Evolutionary conservation across 1,140 invertebrate species (phyloP), one percentile per base, ranked within the genome.

Genomic region (Brachionus rubens): DNA sequence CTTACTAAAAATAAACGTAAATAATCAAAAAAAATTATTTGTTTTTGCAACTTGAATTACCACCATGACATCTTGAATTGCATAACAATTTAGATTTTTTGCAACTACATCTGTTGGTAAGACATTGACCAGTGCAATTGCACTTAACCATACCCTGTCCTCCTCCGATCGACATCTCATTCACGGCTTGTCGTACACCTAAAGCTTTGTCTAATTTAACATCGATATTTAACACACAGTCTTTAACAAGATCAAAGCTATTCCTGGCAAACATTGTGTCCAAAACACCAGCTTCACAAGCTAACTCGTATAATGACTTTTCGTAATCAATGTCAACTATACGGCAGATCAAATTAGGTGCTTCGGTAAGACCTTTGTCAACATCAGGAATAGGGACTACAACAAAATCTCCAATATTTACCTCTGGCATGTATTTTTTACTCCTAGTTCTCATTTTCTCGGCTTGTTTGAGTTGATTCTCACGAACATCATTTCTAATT

Each of bases 401-500:
- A 36, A 59, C 54, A 59, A 59, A 40, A 40, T 59, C 54, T 7
- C 54, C 54, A 36, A 59, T 59, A 30, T 59, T 33, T 30, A 33
- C 54, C n/a, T 59, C 54, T 21, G 54, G 54, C 14, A 59, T 14
- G 21, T 59, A 59, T 59, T 16, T 59, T 59, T 30, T 33, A 40
- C 54, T 59, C 24, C 54, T 59, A 40, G 28, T 36, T 14, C 54
- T n/a, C 54, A 59, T 59, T 16, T 12, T 59, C n/a, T 59, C 54
- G 14, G 54, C 54, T 59, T 59, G 54, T 59, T 59, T 59, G 14
- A 36, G 28, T 59, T 59, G 28, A 36, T 59, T 59, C 33, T 33
- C 14, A 16, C 30, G 26, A 14, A 59, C 54, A 59, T 33, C 36
- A 40, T 19, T 33, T 33, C 54, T 59, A 36, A 59, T 59, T 7